These are phyloP conservation scores for Amiota communis DNA, from an alignment of 2,888 invertebrate genomes.

Conservation along the genomic window DNA sequence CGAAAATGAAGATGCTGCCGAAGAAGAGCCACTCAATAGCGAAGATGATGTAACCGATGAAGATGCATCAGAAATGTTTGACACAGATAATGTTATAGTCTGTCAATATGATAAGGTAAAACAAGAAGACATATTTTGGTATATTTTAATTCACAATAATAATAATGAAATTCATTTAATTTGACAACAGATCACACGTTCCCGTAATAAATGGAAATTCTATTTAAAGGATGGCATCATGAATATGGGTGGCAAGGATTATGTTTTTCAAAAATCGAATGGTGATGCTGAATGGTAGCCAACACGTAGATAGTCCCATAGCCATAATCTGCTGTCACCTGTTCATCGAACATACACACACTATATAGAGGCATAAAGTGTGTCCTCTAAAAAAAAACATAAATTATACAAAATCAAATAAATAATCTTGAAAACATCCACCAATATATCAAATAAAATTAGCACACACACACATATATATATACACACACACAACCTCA, in stretches of 20 bases:
- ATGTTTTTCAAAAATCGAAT: slow-evolving; percentile 98
- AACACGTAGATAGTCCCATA: no score
- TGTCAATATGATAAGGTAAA: slow-evolving; percentile 98
- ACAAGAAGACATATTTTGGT: neutral
- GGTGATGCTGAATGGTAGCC: slow-evolving; percentile 99
- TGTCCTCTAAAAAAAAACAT: no score
- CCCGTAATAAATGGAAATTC: slow-evolving; percentile 99
- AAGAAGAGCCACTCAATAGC: slow-evolving; percentile 95
- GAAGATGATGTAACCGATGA: slow-evolving; percentile 98
- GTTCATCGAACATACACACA: slow-evolving; percentile 19
- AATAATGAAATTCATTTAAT: slow-evolving; percentile 38
- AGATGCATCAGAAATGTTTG: slow-evolving; percentile 94
- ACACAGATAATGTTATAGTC: slow-evolving; percentile 99
- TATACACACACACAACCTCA: no score
- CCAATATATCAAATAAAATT: no score
- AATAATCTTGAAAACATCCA: no score
- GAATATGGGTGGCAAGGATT: slow-evolving; percentile 98
- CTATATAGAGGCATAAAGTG: neutral
- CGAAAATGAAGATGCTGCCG: slow-evolving; percentile 80
- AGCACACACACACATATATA: no score
- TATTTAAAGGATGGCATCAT: slow-evolving; percentile 99
- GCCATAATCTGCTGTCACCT: no score
- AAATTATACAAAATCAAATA: no score
- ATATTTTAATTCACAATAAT: neutral
- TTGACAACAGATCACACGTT: slow-evolving; percentile 88